Percentiles rank a stretch among this genome's conserved stretches.
Evolutionary conservation across 2,113 vertebrate genomes (phyloP).

Genomic region (Monopterus albus): DNA sequence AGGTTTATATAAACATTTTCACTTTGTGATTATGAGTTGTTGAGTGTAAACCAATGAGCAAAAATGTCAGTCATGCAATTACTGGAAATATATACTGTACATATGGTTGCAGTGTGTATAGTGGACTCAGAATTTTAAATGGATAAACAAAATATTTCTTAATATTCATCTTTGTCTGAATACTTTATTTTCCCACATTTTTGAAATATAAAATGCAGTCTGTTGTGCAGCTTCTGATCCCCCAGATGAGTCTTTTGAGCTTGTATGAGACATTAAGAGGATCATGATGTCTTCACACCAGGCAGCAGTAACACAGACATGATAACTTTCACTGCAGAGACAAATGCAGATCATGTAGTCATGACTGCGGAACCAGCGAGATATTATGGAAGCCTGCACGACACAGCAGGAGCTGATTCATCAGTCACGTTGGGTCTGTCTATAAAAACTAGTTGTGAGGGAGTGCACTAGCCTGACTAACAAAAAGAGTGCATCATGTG

Average conservation of each 20-base stretch:
- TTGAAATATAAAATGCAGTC: background rate
- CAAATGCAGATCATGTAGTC: slow-evolving; percentile 12
- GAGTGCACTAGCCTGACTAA: slow-evolving; percentile 36
- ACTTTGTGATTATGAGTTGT: no score
- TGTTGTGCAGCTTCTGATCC: background rate
- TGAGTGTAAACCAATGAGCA: no score
- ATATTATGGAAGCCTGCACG: background rate
- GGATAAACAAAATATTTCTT: no score
- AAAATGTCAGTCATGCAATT: no score
- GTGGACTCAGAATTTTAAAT: no score
- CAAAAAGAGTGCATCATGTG: slow-evolving; percentile 9
- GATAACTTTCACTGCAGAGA: slow-evolving; percentile 12
- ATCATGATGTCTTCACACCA: background rate
- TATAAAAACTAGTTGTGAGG: slow-evolving; percentile 17
- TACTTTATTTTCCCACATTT: background rate
- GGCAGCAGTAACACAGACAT: background rate
- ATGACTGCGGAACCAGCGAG: slow-evolving; percentile 21
- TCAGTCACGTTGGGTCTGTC: slow-evolving; percentile 39
- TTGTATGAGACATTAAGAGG: background rate
- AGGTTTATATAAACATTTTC: no score
- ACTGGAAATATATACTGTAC: no score
- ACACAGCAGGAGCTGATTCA: slow-evolving; percentile 32
- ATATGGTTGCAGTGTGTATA: no score
- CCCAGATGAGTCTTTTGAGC: background rate
- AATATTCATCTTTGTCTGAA: no score